Evolutionary conservation across 2,797 vertebrate genomes (phyloP).

Genomic region (Anas flavirostris): DNA sequence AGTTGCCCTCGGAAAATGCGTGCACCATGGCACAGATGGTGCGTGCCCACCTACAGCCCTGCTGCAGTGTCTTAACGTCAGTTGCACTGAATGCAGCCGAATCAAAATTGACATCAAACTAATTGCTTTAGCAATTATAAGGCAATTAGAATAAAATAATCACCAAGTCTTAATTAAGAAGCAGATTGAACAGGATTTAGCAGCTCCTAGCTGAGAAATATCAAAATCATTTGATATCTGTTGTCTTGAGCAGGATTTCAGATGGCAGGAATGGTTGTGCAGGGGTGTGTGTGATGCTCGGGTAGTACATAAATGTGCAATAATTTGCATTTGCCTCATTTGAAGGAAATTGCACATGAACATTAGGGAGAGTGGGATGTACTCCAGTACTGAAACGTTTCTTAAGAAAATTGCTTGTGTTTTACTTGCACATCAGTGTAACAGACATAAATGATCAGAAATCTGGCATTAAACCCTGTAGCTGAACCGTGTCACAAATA

Average conservation of each 20-base stretch:
- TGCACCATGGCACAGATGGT: background rate
- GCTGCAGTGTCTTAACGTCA: background rate
- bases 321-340: conserved; percentile 33
- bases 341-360: conserved; percentile 33
- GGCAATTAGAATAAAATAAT: conserved; percentile 68
- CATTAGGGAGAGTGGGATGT: conserved; percentile 4
- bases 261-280: conserved; percentile 16
- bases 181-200: conserved; percentile 69
- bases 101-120: conserved; percentile 33
- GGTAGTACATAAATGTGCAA: background rate
- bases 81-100: background rate
- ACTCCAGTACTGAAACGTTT: background rate
- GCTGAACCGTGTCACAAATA: background rate
- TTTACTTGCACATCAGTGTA: background rate
- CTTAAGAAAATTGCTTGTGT: conserved; percentile 19
- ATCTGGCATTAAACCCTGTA: background rate
- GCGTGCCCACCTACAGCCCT: conserved; percentile 15
- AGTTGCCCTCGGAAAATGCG: background rate
- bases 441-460: conserved; percentile 21
- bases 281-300: background rate
- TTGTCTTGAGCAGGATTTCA: conserved; percentile 44
- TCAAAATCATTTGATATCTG: background rate
- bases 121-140: conserved; percentile 70
- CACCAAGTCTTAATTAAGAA: conserved; percentile 65
- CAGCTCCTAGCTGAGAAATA: conserved; percentile 58